These are phyloP conservation scores for Myotis daubentonii DNA, from an alignment of 2,797 vertebrate genomes.

Conservation along the genomic window DNA sequence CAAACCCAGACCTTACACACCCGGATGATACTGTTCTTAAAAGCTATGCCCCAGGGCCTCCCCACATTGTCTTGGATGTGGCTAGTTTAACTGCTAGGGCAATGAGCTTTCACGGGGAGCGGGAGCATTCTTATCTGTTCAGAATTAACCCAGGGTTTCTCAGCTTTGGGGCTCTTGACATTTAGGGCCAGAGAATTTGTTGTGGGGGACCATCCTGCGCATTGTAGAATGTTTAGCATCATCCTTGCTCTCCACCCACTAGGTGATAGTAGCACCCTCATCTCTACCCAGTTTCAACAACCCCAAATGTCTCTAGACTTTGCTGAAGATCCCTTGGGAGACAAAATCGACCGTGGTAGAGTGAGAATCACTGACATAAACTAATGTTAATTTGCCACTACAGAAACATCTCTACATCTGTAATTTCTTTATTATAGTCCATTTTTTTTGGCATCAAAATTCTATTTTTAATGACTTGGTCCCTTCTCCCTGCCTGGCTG, in stretches of 20 bases:
- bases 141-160: not conserved
- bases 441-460: not conserved
- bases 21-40: not conserved
- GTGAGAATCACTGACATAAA: not conserved
- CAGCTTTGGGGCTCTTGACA: not conserved
- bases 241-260: not conserved
- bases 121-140: not conserved
- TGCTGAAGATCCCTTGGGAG: not conserved
- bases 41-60: accelerated
- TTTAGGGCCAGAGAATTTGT: not conserved
- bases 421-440: not conserved
- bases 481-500: slow-evolving; percentile 8
- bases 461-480: not conserved
- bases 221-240: not conserved
- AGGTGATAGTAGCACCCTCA: not conserved
- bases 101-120: not conserved
- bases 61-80: accelerated
- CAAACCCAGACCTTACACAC: not conserved
- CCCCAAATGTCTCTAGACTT: not conserved
- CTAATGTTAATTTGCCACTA: not conserved
- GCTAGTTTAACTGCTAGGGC: not conserved
- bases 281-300: not conserved
- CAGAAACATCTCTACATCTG: not conserved
- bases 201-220: not conserved
- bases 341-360: not conserved